Conservation (phyloP, 2,113 vertebrate species). For the Natator depressus region DNA sequence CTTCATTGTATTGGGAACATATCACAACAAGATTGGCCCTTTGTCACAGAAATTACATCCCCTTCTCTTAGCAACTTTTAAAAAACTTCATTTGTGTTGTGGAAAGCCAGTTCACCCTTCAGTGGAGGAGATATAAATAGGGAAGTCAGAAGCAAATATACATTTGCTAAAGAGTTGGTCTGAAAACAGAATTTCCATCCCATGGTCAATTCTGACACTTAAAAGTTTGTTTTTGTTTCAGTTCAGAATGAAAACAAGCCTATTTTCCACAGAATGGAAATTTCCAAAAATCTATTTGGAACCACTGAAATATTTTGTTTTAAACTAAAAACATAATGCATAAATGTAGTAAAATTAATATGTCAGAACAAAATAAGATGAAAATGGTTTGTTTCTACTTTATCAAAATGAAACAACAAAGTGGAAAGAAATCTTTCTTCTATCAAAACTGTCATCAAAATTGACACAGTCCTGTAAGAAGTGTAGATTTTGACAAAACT, state of each 20-base stretch:
- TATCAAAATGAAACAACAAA: not conserved
- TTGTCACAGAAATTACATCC: not conserved
- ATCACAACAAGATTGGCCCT: not conserved
- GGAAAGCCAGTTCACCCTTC: not conserved
- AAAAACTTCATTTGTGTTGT: not conserved
- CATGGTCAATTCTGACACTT: not conserved
- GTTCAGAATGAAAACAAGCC: not conserved
- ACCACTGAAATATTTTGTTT: not conserved
- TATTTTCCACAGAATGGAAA: not conserved
- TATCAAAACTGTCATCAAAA: constrained; percentile 7
- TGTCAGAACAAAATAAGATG: not conserved
- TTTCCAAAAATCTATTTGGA: not conserved
- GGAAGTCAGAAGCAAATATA: not conserved
- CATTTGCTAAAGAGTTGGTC: not conserved
- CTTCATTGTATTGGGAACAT: constrained; percentile 1
- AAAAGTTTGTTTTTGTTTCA: not conserved
- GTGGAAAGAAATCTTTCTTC: constrained; percentile 1
- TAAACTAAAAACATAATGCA: not conserved
- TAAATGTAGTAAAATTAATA: not conserved
- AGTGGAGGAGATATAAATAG: not conserved
- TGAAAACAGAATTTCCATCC: not conserved
- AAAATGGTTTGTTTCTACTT: not conserved
- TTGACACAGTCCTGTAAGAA: not conserved
- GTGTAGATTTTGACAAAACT: not conserved
- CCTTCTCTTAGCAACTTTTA: accelerated